phyloP scores from a whole-genome alignment of 2,888 invertebrate species.

The Lissonota sp. region DNA sequence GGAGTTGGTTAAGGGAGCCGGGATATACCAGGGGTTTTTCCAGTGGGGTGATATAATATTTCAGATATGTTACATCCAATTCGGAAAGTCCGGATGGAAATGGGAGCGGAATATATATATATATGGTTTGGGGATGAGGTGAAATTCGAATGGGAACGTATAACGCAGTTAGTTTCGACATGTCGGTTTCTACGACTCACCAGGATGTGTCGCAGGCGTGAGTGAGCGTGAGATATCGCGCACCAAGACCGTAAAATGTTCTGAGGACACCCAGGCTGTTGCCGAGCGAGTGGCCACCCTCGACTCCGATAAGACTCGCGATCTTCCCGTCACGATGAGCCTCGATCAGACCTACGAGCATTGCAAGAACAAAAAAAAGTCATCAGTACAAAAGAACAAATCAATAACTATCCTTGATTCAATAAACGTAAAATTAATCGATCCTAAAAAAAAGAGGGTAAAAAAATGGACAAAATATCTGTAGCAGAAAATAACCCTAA shows the following conservation, averaged over 20 bases:
- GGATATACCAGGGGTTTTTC: conserved; percentile 31
- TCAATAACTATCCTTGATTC: too few relatives aligned
- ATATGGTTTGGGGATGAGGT: neutral
- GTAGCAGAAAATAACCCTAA: too few relatives aligned
- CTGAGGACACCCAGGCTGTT: conserved; percentile 94
- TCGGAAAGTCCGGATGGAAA: conserved; percentile 1
- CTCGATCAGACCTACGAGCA: conserved; percentile 88
- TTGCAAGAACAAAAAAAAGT: too few relatives aligned
- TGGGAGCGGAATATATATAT: conserved; percentile 8
- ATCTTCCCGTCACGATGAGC: conserved; percentile 90
- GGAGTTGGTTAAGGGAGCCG: neutral
- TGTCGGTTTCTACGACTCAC: conserved; percentile 82
- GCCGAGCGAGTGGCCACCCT: conserved; percentile 96
- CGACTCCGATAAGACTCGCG: conserved; percentile 95
- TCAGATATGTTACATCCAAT: conserved; percentile 7
- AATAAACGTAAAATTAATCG: too few relatives aligned
- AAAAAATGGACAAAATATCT: too few relatives aligned
- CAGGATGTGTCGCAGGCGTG: conserved; percentile 97
- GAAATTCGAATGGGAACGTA: conserved; percentile 15
- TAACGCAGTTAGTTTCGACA: conserved; percentile 45
- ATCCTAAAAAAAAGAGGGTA: too few relatives aligned
- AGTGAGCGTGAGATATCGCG: conserved; percentile 94
- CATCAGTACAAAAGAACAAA: too few relatives aligned
- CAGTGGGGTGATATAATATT: conserved; percentile 46
- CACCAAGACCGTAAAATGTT: conserved; percentile 95